Evolutionary conservation across 1,140 invertebrate genomes (phyloP).

Genomic region (Metaphire vulgaris): DNA sequence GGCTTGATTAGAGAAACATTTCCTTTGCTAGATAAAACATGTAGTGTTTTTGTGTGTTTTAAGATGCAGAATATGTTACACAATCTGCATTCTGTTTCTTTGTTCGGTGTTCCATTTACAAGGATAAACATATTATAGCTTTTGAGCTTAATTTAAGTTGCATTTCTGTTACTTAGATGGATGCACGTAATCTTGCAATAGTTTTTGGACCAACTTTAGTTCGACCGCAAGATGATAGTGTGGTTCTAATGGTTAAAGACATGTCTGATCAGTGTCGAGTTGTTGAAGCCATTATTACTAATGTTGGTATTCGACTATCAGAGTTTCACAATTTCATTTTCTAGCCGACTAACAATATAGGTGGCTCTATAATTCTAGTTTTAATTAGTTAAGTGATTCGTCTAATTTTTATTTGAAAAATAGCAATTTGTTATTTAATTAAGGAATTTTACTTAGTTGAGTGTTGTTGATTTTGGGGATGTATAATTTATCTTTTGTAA

Average conservation of each 20-base stretch:
- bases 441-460: too few relatives aligned
- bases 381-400: background rate
- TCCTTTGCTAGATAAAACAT: too few relatives aligned
- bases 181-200: conserved; percentile 86
- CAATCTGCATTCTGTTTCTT: too few relatives aligned
- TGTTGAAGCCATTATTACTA: conserved; percentile 80
- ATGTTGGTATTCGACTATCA: conserved; percentile 60
- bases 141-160: too few relatives aligned
- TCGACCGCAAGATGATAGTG: conserved; percentile 65
- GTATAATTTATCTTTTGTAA: too few relatives aligned
- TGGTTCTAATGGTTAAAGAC: conserved; percentile 88
- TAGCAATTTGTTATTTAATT: background rate
- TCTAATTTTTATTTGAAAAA: too few relatives aligned
- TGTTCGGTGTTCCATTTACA: too few relatives aligned
- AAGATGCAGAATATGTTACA: too few relatives aligned
- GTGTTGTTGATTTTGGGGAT: too few relatives aligned
- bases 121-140: too few relatives aligned
- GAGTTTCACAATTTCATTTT: background rate
- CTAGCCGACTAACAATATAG: background rate
- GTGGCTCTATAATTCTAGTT: background rate
- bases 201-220: conserved; percentile 93
- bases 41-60: too few relatives aligned
- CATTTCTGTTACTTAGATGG: conserved; percentile 69
- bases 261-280: conserved; percentile 95
- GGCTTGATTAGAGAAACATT: too few relatives aligned